Percentiles rank a stretch among this genome's conserved stretches.
These are phyloP conservation scores for Horisme vitalbata DNA, from an alignment of 2,888 invertebrate genomes.

Conservation along the genomic window DNA sequence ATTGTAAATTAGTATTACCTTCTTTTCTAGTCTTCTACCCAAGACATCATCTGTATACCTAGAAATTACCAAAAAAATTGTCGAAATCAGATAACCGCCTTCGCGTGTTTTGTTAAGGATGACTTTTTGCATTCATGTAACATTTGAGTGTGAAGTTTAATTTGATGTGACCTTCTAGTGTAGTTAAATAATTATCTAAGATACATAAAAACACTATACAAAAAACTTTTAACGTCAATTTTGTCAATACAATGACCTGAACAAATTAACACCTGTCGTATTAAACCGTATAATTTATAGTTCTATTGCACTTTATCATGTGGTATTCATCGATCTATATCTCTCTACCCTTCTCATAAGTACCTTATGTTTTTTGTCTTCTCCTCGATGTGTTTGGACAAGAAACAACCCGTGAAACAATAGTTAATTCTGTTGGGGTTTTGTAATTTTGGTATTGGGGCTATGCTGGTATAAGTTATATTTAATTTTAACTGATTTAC, in stretches of 20 bases:
- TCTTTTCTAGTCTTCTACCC: no score
- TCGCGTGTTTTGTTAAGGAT: no score
- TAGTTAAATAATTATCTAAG: no score
- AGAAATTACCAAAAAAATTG: no score
- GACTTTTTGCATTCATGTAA: no score
- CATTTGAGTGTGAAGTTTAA: no score
- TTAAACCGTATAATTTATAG: slow-evolving; percentile 36
- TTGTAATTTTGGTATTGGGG: slow-evolving; percentile 39
- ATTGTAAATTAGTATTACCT: no score
- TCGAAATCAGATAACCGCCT: no score
- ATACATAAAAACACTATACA: no score
- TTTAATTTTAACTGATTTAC: slow-evolving; percentile 57
- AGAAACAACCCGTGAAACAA: slow-evolving; percentile 73
- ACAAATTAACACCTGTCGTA: slow-evolving; percentile 32
- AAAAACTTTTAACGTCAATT: slow-evolving; percentile 6
- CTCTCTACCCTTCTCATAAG: slow-evolving; percentile 35
- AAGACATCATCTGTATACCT: no score
- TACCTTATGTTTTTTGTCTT: slow-evolving; percentile 79
- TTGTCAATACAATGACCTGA: slow-evolving; percentile 6
- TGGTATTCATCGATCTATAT: slow-evolving; percentile 44
- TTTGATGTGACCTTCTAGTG: no score
- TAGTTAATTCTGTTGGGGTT: slow-evolving; percentile 57
- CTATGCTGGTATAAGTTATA: slow-evolving; percentile 68
- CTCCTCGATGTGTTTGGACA: slow-evolving; percentile 64
- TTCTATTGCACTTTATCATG: slow-evolving; percentile 17